phyloP scores from a whole-genome alignment of 2,888 invertebrate species.

The Alcis repandata region DNA sequence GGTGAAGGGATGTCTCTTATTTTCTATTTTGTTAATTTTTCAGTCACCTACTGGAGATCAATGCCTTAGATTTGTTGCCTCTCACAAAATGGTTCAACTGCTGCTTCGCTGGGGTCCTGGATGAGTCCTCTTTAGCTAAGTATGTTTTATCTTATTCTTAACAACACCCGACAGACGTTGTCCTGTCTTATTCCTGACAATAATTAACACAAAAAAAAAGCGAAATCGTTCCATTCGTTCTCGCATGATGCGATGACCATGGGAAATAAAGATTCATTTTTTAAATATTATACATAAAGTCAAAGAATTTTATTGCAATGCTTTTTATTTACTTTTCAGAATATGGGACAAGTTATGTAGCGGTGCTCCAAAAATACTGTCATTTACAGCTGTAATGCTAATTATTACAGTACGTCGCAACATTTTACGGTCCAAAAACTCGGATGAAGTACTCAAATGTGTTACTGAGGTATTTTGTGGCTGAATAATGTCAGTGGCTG shows the following conservation, averaged over 20 bases:
- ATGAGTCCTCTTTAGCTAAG: conserved; percentile 92
- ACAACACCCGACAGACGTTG: too few relatives aligned
- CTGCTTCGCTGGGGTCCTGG: conserved; percentile 93
- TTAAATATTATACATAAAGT: too few relatives aligned
- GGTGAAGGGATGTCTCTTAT: not conserved
- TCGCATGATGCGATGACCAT: too few relatives aligned
- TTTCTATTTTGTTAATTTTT: conserved; percentile 49
- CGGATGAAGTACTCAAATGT: conserved; percentile 88
- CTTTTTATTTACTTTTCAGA: conserved; percentile 77
- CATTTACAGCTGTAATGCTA: conserved; percentile 91
- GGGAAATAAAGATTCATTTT: too few relatives aligned
- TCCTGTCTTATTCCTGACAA: too few relatives aligned
- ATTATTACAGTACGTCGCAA: conserved; percentile 90
- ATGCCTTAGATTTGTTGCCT: conserved; percentile 89
- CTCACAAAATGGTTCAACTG: conserved; percentile 93
- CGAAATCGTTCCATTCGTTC: too few relatives aligned
- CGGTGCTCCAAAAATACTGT: conserved; percentile 93
- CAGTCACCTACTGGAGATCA: conserved; percentile 89
- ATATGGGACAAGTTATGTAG: conserved; percentile 96
- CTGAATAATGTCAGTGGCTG: not conserved
- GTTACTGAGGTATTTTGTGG: conserved; percentile 84
- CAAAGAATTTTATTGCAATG: not conserved
- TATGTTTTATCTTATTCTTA: conserved; percentile 57
- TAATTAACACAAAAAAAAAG: too few relatives aligned
- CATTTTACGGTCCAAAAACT: conserved; percentile 87